These are phyloP conservation scores for Anhinga rufa DNA, from an alignment of 2,113 vertebrate species.

Conservation along the genomic window DNA sequence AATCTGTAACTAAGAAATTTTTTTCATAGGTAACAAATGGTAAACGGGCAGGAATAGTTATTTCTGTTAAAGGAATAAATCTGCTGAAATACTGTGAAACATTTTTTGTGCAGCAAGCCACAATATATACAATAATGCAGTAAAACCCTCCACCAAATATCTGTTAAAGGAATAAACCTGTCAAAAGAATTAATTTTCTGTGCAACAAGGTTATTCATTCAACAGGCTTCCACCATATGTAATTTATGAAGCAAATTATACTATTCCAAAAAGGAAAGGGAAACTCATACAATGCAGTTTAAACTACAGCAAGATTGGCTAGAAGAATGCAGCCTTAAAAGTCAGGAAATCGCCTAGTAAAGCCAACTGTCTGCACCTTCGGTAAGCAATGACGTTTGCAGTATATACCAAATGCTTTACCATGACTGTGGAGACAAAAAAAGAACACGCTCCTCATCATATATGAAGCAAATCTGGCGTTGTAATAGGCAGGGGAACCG, in stretches of 20 bases:
- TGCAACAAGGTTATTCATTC: slow-evolving; percentile 77
- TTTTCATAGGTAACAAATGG: slow-evolving; percentile 43
- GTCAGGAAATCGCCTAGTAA: slow-evolving; percentile 67
- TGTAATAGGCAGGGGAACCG: not conserved
- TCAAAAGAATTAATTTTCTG: slow-evolving; percentile 81
- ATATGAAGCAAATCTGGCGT: not conserved
- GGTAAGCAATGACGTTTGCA: slow-evolving; percentile 44
- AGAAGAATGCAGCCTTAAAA: slow-evolving; percentile 68
- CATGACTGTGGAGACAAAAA: slow-evolving; percentile 8
- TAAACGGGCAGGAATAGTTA: slow-evolving; percentile 37
- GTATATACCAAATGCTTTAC: slow-evolving; percentile 51
- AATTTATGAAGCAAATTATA: slow-evolving; percentile 78
- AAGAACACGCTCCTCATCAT: not conserved
- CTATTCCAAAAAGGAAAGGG: slow-evolving; percentile 67
- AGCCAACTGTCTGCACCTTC: slow-evolving; percentile 58
- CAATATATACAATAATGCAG: slow-evolving; percentile 74
- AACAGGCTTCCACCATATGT: slow-evolving; percentile 74
- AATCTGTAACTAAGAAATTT: slow-evolving; percentile 40
- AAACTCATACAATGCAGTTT: slow-evolving; percentile 68
- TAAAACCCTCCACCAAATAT: slow-evolving; percentile 73
- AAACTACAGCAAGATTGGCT: slow-evolving; percentile 63
- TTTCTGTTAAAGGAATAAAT: slow-evolving; percentile 58
- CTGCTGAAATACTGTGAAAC: slow-evolving; percentile 40
- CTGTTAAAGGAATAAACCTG: slow-evolving; percentile 74
- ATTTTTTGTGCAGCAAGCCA: slow-evolving; percentile 68